Evolutionary conservation across 2,797 vertebrate species (phyloP), one percentile per base, ranked within the genome.

Genomic region (Cirrhinus molitorella): DNA sequence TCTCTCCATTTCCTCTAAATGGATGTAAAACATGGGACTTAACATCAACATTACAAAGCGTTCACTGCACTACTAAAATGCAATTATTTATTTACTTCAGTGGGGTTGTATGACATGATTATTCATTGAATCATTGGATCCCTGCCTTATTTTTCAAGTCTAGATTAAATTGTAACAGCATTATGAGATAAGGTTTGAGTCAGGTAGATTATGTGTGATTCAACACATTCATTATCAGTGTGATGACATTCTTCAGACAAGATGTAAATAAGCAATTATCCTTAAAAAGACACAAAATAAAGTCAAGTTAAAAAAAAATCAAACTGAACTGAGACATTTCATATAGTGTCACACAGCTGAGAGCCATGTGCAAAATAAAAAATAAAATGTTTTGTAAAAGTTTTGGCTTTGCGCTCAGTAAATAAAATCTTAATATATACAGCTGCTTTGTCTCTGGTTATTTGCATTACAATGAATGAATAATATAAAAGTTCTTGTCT

Each of bases 31-130:
- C 45, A 53, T 23, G 31, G 21, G n/a, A 40, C 57, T 65, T 13
- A 17, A 17, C 19, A 70, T 37, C 49, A 4, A 6, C 16, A 17
- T 43, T 45, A 40, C 34, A 74, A n/a, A 37, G 14, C 49, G 49
- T 51, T 57, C 61, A 81, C 65, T 80, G 55, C 71, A 81, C 85
- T 86, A 66, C 51, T 51, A 43, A 70, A 73, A 80, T 28, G 55
- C n/a, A 49, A 5, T 59, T 79, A 87, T 87, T 85, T 85, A 85
- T 87, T 79, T 53, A 84, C 55, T 77, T 71, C 16, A 59, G 23
- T 31, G 25, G 16, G 70, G 70, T 40, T 23, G 51, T 40, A 40
- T 57, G 14, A 3, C 72, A 57, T 57, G 51, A 23, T 11, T 34
- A 14, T 53, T 73, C 19, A 14, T 51, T 16, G 49, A 23, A 74